Evolutionary conservation across 2,888 invertebrate genomes (phyloP), one percentile per base, ranked within the genome.

Genomic region (Scaptomyza caliginosa): DNA sequence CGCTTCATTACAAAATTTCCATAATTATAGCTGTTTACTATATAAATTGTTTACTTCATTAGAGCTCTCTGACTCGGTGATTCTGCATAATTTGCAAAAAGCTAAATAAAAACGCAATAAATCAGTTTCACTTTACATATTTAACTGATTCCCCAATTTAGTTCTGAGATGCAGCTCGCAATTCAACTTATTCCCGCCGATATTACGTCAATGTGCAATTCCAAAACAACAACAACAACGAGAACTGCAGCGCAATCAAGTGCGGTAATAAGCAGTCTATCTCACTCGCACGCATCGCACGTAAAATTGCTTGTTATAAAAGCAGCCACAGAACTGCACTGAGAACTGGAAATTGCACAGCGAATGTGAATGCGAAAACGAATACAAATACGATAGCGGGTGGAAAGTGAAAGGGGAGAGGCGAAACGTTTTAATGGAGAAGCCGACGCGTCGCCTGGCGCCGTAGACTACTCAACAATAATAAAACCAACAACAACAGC

Each of bases 131-230:
- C 43, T 32, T 36, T 26, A 32, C 16, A 21, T 32, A 38, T 36
- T 34, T 19, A 19, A 19, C 30, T 32, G 38, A 40, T 59, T 64
- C 43, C 21, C 19, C 30, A 54, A 26, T 49, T 70, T 17, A 30
- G 28, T 52, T 55, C 46, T 45, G 23, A 43, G 51, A 24, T 43
- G 50, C 48, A 38, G 57, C 56, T 42, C 34, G 46, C 8, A 50
- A 38, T 48, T 50, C 42, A 39, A 21, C 34, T 40, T 49, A 52
- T 51, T 63, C 48, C 55, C 49, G 46, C 30, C 51, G 50, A 50
- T 75, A 69, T 81, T 86, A 86, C 85, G 87, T 84, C 81, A 81
- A 86, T 72, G 63, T 74, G 63, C 66, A 67, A 66, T 59, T 55
- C 32, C 23, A 58, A 52, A 32, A 45, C 13, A 32, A 32, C 13